Evolutionary conservation across 2,888 invertebrate species (phyloP), one percentile per base, ranked within the genome.

Genomic region (Eucera pruinosa): DNA sequence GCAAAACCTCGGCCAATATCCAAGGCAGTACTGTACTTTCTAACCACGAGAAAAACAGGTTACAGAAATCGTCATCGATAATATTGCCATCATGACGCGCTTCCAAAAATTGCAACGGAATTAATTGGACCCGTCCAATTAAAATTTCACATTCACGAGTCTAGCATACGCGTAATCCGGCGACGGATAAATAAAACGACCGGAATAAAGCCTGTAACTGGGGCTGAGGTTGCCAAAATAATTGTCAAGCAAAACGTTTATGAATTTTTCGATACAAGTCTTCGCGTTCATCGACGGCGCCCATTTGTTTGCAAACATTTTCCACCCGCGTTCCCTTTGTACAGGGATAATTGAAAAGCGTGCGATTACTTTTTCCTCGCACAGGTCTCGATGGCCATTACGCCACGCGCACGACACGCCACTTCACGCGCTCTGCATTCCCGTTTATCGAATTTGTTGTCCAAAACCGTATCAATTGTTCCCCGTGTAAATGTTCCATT

Each of bases 91-190:
- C 2, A 11, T 18, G 27, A 27, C 27, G 13, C 7, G 50, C 33
- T 47, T 25, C 39, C 1, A 66, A 62, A 75, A 69, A 62, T 77
- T 41, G 61, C 57, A 47, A 70, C 54, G n/a, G 60, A 77, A 80
- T 80, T 82, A 81, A 83, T 81, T 78, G 81, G 70, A 80, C 25
- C 43, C 68, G 67, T 65, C 77, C 82, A 82, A 82, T 84, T 84
- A 83, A 83, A 83, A 83, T 81, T 77, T 74, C 55, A 55, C 68
- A 76, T 57, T 68, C 72, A 65, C 58, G 57, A 48, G 11, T 41
- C 66, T 30, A 45, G 62, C 39, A 50, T 39, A 64, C 55, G 36
- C 18, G 20, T 4, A 15, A 66, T 25, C 30, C 23, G 4, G 18
- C 41, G 13, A 43, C 6, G 50, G 30, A 72, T 75, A 82, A 83